Conservation (phyloP, 53 echinoderm and acorn worm species). For the Paelopatides confundens region DNA sequence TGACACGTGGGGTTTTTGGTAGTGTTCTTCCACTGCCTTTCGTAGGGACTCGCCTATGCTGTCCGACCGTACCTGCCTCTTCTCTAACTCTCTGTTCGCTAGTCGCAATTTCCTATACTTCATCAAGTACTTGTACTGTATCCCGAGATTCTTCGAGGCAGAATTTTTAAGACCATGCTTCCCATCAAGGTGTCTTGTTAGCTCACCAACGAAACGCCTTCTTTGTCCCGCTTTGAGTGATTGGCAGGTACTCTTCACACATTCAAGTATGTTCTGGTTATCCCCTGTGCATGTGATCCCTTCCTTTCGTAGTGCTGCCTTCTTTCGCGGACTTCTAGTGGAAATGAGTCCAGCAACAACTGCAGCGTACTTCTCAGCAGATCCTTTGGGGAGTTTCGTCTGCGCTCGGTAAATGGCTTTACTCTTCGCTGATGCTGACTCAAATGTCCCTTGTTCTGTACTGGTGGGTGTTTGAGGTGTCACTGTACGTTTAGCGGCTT, state of each 20-base stretch:
- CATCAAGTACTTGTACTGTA: not conserved
- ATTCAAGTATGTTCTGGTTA: not conserved
- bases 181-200: not conserved
- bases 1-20: conserved; percentile 1
- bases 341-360: not conserved
- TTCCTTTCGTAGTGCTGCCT: not conserved
- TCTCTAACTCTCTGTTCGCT: not conserved
- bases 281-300: not conserved
- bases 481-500: not conserved
- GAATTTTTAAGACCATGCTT: conserved; percentile 1
- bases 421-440: not conserved
- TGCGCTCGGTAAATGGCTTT: not conserved
- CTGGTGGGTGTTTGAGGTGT: not conserved
- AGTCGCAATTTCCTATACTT: not conserved
- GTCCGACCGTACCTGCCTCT: not conserved
- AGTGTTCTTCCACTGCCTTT: not conserved
- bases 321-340: not conserved
- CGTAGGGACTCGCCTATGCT: not conserved
- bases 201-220: not conserved
- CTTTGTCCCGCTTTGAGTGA: not conserved
- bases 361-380: not conserved
- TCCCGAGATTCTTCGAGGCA: not conserved
- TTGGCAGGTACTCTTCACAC: not conserved
- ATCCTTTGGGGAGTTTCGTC: not conserved
- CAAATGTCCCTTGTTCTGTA: not conserved